phyloP scores from a whole-genome alignment of 2,888 invertebrate genomes.

The Dascillus cervinus region DNA sequence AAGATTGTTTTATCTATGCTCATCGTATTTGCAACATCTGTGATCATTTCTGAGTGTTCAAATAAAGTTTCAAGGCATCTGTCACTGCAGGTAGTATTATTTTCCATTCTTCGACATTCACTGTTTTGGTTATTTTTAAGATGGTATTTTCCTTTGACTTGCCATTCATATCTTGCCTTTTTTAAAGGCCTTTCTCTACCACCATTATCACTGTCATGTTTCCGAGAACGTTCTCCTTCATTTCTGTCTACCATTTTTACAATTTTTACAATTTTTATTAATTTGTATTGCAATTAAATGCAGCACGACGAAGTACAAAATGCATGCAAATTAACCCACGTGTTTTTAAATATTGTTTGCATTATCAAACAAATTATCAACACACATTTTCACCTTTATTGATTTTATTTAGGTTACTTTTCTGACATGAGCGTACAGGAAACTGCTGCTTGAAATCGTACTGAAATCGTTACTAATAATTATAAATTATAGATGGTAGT shows the following conservation, averaged over 20 bases:
- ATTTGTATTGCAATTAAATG: too few species aligned
- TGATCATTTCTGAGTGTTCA: conserved; percentile 18
- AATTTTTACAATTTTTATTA: too few species aligned
- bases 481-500: too few species aligned
- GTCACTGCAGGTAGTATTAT: conserved; percentile 15
- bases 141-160: conserved; percentile 58
- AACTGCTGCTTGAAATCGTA: too few species aligned
- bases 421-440: too few species aligned
- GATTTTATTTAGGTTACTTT: too few species aligned
- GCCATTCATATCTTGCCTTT: conserved; percentile 60
- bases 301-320: too few species aligned
- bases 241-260: conserved; percentile 25
- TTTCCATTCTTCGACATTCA: conserved; percentile 4
- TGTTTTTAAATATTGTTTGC: too few species aligned
- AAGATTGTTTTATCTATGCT: conserved; percentile 20
- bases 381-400: too few species aligned
- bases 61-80: conserved; percentile 23
- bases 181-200: conserved; percentile 52
- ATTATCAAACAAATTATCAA: too few species aligned
- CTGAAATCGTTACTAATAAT: too few species aligned
- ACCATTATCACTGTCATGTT: conserved; percentile 7
- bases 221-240: conserved; percentile 44
- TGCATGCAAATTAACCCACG: too few species aligned
- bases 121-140: conserved; percentile 41
- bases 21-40: conserved; percentile 15